Base-by-base conservation (phyloP, 2,888 invertebrate species). In the Arctia plantaginis region DNA sequence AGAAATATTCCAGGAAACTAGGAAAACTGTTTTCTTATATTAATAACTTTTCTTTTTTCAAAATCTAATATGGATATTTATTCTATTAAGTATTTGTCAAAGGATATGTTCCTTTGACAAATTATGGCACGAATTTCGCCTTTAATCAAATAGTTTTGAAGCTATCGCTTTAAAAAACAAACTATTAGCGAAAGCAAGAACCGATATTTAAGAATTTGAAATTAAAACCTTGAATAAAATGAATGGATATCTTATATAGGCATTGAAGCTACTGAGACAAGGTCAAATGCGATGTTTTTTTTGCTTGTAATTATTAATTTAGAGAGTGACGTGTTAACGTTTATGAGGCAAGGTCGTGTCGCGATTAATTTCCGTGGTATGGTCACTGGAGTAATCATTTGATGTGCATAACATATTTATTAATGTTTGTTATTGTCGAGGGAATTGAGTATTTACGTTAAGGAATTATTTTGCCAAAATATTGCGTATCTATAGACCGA, bases 321-420 rank as follows among this genome's bases (percentile, higher is more conserved):
- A 66, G 59, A 80, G 78, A 81, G 82, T 79, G 77, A 82, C 79
- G 78, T 80, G 80, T 78, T 78, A 79, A 80, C 79, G 76, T 80
- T 83, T 85, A 84, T 77, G 68, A 72, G 77, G 73, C 86, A 87
- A 88, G 88, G 89, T 80, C 84, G 80, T 75, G 68, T 74, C 73
- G 66, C 69, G 75, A 82, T 76, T 82, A 80, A 84, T 87, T 86
- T 84, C 77, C 80, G 86, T 80, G 62, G 7, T 62, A 62, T 30
- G 81, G 81, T 82, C 82, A 82, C 84, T 86, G 77, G 47, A 78
- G 78, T 80, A 70, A 74, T 78, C 79, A 73, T 77, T 71, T 84
- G 80, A 80, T 82, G 78, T 51, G 41, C 18, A 55, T 69, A 70
- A 62, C 75, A 76, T 70, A 35, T 76, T 77, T 80, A 81, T 84